Base-by-base conservation (phyloP, 2,113 vertebrate species). In the Procavia capensis region DNA sequence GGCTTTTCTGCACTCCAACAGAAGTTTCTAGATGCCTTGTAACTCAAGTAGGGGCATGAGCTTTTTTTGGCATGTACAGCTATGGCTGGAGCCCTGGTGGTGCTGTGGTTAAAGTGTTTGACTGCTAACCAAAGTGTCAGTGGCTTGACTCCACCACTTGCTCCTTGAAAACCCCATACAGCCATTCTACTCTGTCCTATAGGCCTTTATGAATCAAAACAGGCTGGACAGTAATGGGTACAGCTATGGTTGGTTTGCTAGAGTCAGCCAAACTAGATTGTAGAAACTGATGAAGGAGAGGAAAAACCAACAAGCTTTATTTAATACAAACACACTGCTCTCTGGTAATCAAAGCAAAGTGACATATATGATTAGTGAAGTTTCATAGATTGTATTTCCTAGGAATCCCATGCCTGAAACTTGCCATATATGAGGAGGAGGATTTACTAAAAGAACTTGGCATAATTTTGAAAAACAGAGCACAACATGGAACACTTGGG, bases 301-400 rank as follows among this genome's bases (percentile, higher is more conserved):
- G 76, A 61, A 95, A 91, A 94, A 79, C 70, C 80, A 76, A 9
- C 27, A 74, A 68, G 25, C 64, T 91, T 94, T 91, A 90, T 70
- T 96, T 70, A 92, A 90, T 76, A 25, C 19, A 16, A 92, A 90
- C 72, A 25, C 19, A 16, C 17, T 78, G 2, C 86, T 90, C 45
- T 91, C 39, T 81, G 94, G 39, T 54, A 95, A 54, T 92, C 85
- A 82, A 88, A 89, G 57, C 27, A 88, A 88, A 94, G 47, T 95
- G 31, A 63, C 70, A 31, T n/a, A 63, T 36, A 4, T 94, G n/a
- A 74, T 72, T 61, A 93, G 45, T 80, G 79, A 95, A 9, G 27
- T 86, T 92, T 95, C 88, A 86, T 54, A 93, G 90, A 43, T 63
- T 76, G 47, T 94, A n/a, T 95, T 96, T 96, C 39, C 63, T 76